phyloP scores from a whole-genome alignment of 2,888 invertebrate species.

The Acronicta psi region DNA sequence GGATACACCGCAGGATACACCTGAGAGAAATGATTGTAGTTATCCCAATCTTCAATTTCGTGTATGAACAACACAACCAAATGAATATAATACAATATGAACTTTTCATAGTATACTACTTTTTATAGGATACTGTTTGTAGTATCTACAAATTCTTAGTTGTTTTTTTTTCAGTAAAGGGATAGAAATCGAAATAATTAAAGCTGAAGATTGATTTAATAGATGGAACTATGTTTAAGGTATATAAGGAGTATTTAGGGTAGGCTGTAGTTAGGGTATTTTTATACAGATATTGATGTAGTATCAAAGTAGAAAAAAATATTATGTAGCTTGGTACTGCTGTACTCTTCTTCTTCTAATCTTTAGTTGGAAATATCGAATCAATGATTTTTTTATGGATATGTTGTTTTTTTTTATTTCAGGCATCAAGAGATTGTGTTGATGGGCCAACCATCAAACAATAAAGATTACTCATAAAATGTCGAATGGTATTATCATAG shows the following conservation, averaged over 20 bases:
- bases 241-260: slow-evolving; percentile 19
- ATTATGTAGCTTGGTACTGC: not conserved
- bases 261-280: slow-evolving; percentile 14
- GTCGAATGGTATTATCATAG: slow-evolving; percentile 17
- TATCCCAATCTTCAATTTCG: too few relatives aligned
- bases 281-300: not conserved
- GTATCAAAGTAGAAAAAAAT: not conserved
- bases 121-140: not conserved
- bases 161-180: slow-evolving; percentile 80
- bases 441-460: slow-evolving; percentile 68
- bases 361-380: too few relatives aligned
- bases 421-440: slow-evolving; percentile 82
- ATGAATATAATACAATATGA: too few relatives aligned
- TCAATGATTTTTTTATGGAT: not conserved
- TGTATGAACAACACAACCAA: too few relatives aligned
- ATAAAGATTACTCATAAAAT: slow-evolving; percentile 73
- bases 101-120: too few relatives aligned
- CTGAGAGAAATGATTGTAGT: too few relatives aligned
- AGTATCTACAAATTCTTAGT: not conserved
- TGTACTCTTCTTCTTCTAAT: too few relatives aligned
- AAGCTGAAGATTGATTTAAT: slow-evolving; percentile 67
- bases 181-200: slow-evolving; percentile 78
- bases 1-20: too few relatives aligned
- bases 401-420: slow-evolving; percentile 58
- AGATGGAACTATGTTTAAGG: slow-evolving; percentile 27